Percentiles rank a stretch among this genome's conserved stretches.
Conservation (phyloP, 2,797 vertebrate species). For the Phoxinus dragarum region DNA sequence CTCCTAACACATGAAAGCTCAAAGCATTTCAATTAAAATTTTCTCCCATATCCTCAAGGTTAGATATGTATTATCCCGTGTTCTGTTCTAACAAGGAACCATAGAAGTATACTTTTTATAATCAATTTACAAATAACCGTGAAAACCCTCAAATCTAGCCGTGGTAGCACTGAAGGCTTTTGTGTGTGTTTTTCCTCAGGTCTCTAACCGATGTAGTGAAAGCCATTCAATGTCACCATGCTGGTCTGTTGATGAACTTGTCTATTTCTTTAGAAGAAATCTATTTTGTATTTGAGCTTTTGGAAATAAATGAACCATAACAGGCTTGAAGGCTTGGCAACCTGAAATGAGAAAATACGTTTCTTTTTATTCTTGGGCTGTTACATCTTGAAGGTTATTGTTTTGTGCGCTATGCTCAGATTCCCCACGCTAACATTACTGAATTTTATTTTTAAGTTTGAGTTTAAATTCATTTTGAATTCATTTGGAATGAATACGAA, state of each 20-base stretch:
- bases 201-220: background rate
- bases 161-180: slow-evolving; percentile 9
- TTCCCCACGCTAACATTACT: background rate
- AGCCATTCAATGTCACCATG: slow-evolving; percentile 19
- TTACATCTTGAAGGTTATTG: slow-evolving; percentile 7
- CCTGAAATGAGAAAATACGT: background rate
- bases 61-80: background rate
- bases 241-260: slow-evolving; percentile 11
- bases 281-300: background rate
- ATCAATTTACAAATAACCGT: slow-evolving; percentile 22
- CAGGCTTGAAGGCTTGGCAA: background rate
- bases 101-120: slow-evolving; percentile 10
- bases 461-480: background rate
- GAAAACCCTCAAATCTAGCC: background rate
- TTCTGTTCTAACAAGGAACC: slow-evolving; percentile 33
- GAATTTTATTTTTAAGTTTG: background rate
- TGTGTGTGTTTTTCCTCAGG: background rate
- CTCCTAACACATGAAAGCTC: slow-evolving; percentile 16
- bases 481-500: background rate
- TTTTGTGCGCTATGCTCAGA: background rate
- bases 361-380: background rate
- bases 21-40: slow-evolving; percentile 33
- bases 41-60: slow-evolving; percentile 44
- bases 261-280: background rate
- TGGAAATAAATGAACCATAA: background rate